Base-by-base conservation (phyloP, 2,888 invertebrate species). In the Calliscelio sp. region DNA sequence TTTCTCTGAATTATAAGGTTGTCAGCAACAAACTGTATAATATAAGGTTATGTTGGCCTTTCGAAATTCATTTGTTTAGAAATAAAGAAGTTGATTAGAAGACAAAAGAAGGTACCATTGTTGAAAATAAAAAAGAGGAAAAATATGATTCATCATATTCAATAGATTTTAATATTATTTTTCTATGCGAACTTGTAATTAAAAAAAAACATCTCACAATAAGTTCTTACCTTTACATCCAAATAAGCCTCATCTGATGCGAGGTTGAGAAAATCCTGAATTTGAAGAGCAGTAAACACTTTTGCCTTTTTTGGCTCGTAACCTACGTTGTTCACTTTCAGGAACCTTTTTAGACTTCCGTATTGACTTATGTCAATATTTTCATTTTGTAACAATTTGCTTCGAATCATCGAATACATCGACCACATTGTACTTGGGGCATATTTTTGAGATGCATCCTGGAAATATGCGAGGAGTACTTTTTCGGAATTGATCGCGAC, bases 231-330 rank as follows among this genome's bases (percentile, higher is more conserved):
- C 73, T 78, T 78, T 35, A 82, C 14, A 41, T 77, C 82, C 55
- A 82, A 73, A n/a, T 78, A 82, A 18, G 22, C 46, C 22, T 28
- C 22, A 51, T 82, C 55, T 59, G 78, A 73, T 14, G 82, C 82
- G 5, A 35, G 18, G 16, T 82, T 78, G 0, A 46, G 41, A 61
- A 82, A 82, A 4, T 41, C 25, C 22, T 70, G 24, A n/a, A 82
- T 51, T n/a, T 73, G 24, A 11, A 18, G 20, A 2, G 59, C 16
- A 22, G 73, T 66, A 41, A 82, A 78, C 20, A 71, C 44, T 35
- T 65, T 71, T 0, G 82, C 35, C 61, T 82, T 77, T 66, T 82
- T 77, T 35, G 71, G 78, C 10, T 59, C 51, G 28, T 74, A 74
- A 53, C 41, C 74, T 3, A 51, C 51, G 20, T 51, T 74, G 14